Conservation (phyloP, 2,113 vertebrate species). For the Ursus arctos region DNA sequence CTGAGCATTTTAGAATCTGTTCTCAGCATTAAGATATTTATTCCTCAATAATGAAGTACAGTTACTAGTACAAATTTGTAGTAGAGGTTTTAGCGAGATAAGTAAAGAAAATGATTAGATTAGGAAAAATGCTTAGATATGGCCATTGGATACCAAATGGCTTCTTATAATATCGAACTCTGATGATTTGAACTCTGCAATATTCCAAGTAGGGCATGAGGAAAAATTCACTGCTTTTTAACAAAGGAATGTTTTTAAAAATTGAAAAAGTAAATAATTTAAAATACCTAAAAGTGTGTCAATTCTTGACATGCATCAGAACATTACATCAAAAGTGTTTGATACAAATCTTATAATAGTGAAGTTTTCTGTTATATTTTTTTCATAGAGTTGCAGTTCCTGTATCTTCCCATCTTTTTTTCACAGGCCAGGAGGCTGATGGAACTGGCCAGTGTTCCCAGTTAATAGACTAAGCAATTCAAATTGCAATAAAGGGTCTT, state of each 20-base stretch:
- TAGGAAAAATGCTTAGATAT: neutral
- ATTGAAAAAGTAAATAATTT: neutral
- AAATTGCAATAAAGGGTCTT: neutral
- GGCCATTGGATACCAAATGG: neutral
- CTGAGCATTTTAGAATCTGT: neutral
- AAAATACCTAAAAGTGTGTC: neutral
- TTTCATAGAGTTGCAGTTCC: neutral
- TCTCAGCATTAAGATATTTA: neutral
- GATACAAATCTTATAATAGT: neutral
- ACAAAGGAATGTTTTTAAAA: neutral
- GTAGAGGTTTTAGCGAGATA: neutral
- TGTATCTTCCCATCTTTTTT: neutral
- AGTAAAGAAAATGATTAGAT: neutral
- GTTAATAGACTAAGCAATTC: neutral
- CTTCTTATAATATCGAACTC: neutral
- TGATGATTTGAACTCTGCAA: neutral
- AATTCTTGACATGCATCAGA: neutral
- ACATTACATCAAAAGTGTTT: neutral
- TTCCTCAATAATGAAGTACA: neutral
- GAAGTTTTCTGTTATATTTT: neutral
- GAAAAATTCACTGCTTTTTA: neutral
- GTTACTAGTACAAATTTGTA: neutral
- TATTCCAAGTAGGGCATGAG: neutral
- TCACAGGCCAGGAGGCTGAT: neutral
- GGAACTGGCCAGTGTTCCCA: neutral